Percentiles rank a stretch among this genome's conserved stretches.
phyloP scores from a whole-genome alignment of 2,797 vertebrate species.

The Pipistrellus pygmaeus region DNA sequence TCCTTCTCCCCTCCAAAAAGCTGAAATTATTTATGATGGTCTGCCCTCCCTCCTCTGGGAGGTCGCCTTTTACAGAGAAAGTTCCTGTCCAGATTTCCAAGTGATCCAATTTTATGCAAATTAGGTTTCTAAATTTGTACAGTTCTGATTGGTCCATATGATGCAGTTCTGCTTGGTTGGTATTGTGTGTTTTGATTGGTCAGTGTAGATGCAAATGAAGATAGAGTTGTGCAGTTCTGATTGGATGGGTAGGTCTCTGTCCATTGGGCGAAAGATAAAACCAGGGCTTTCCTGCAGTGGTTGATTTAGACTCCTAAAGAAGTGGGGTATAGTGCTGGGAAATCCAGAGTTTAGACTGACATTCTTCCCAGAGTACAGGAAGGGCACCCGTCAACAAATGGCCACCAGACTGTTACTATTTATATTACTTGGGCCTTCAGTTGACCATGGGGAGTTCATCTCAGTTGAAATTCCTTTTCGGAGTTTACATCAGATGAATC shows the following conservation, averaged over 20 bases:
- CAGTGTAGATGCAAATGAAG: background rate
- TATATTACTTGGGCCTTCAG: background rate
- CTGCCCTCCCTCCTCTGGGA: no score
- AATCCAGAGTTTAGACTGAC: background rate
- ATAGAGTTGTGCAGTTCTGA: background rate
- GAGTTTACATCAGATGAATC: background rate
- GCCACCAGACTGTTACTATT: background rate
- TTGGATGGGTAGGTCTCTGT: background rate
- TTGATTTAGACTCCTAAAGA: background rate
- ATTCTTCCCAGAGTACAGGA: background rate
- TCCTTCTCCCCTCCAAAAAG: no score
- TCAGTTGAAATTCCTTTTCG: background rate
- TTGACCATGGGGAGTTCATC: background rate
- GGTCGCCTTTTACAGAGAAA: background rate
- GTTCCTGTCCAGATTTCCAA: background rate
- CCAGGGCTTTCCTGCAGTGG: background rate
- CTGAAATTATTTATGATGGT: no score
- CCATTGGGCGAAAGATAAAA: background rate
- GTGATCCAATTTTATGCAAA: background rate
- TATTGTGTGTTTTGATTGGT: background rate
- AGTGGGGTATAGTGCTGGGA: background rate
- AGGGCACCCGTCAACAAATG: background rate
- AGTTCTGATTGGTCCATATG: background rate
- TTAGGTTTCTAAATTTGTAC: background rate
- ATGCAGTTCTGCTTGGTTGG: background rate